Evolutionary conservation across 2,113 vertebrate species (phyloP).

Genomic region (Protobothrops mucrosquamatus): DNA sequence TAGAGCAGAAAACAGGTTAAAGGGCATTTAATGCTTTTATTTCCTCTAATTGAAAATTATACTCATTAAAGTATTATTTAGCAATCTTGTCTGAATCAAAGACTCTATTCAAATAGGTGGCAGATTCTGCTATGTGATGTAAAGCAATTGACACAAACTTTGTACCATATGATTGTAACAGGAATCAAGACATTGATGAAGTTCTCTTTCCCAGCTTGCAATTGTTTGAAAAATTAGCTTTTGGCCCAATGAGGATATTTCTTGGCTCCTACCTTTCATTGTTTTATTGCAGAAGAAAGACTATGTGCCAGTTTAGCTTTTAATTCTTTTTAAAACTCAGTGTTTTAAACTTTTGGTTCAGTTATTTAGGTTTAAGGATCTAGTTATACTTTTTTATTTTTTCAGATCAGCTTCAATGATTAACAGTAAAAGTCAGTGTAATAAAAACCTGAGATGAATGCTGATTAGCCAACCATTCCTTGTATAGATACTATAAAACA

Average conservation of each 20-base stretch:
- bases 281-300: neutral
- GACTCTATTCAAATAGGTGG: constrained; percentile 72
- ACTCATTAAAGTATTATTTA: constrained; percentile 73
- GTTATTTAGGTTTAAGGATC: neutral
- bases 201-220: constrained; percentile 65
- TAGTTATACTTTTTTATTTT: neutral
- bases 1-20: constrained; percentile 65
- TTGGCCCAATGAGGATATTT: neutral
- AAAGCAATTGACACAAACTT: constrained; percentile 57
- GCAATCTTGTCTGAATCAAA: constrained; percentile 70
- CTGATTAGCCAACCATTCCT: neutral
- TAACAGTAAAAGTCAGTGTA: neutral
- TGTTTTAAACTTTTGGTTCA: neutral
- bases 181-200: constrained; percentile 75
- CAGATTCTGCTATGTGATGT: constrained; percentile 43
- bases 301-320: too few species aligned
- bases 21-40: constrained; percentile 76
- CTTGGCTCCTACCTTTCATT: neutral
- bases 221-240: neutral
- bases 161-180: constrained; percentile 69
- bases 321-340: neutral
- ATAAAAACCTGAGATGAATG: neutral
- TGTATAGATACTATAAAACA: neutral
- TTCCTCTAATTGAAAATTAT: constrained; percentile 76
- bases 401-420: neutral